phyloP scores from a whole-genome alignment of 2,113 vertebrate genomes.

The Hypanus sabinus region DNA sequence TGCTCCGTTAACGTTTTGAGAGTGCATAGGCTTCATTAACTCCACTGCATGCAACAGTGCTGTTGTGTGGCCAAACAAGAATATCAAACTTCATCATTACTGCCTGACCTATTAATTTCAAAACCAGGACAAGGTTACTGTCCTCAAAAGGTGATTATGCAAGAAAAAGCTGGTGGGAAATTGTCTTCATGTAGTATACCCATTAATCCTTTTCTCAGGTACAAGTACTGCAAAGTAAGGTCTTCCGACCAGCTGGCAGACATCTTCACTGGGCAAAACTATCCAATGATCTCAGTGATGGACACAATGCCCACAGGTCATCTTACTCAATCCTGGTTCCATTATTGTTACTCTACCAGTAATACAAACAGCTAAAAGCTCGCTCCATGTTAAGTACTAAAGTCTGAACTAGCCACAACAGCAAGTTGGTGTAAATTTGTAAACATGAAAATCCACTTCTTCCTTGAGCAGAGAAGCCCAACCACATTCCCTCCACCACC shows the following conservation, averaged over 20 bases:
- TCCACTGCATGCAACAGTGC: neutral
- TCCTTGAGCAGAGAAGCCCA: no score
- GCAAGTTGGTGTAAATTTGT: neutral
- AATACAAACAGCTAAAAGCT: no score
- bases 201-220: neutral
- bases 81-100: neutral
- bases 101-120: neutral
- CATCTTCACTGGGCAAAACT: neutral
- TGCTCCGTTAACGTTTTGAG: no score
- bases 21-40: no score
- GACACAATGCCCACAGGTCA: no score
- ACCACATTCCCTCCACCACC: no score
- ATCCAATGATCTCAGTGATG: no score
- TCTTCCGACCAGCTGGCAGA: neutral
- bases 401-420: neutral
- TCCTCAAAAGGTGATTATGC: neutral
- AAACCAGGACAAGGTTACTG: neutral
- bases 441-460: no score
- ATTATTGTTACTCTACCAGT: no score
- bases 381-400: neutral
- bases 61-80: neutral
- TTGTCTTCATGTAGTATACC: neutral
- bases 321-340: no score
- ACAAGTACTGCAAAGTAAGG: neutral
- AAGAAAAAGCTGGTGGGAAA: neutral